Evolutionary conservation across 2,888 invertebrate species (phyloP).

Genomic region (Callyntrura sp.): DNA sequence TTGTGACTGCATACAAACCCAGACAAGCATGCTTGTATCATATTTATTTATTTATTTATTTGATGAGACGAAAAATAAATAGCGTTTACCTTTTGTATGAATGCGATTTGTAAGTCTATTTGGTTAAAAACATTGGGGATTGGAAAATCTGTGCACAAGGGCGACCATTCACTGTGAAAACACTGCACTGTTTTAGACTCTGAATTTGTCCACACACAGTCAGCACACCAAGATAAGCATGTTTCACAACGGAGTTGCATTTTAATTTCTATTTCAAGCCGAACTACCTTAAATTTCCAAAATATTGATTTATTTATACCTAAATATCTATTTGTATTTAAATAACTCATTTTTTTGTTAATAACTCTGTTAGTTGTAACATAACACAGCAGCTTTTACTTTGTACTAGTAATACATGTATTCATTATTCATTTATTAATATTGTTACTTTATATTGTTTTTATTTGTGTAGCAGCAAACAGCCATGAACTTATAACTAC

Average conservation of each 20-base stretch:
- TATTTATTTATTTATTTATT: too few species aligned
- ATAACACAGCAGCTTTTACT: neutral
- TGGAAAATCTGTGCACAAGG: slow-evolving; percentile 20
- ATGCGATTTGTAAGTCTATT: neutral
- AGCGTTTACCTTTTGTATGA: neutral
- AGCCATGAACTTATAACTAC: slow-evolving; percentile 20
- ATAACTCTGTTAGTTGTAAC: slow-evolving; percentile 27
- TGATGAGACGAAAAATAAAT: slow-evolving; percentile 6
- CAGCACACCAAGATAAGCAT: neutral
- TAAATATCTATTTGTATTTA: neutral
- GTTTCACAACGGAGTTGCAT: neutral
- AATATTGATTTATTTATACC: neutral
- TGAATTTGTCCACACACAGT: neutral
- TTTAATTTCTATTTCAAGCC: neutral
- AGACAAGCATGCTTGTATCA: neutral
- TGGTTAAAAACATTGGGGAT: neutral
- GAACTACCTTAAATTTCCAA: neutral
- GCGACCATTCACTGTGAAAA: slow-evolving; percentile 23
- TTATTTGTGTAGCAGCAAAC: slow-evolving; percentile 34
- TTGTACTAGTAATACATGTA: neutral
- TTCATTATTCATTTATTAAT: neutral
- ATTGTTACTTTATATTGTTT: too few species aligned
- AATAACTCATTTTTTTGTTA: slow-evolving; percentile 13
- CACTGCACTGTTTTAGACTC: neutral
- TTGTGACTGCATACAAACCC: neutral